Evolutionary conservation across 37 sponge, comb jelly and placozoan genomes (phyloP).

Genomic region (Eunapius fragilis): DNA sequence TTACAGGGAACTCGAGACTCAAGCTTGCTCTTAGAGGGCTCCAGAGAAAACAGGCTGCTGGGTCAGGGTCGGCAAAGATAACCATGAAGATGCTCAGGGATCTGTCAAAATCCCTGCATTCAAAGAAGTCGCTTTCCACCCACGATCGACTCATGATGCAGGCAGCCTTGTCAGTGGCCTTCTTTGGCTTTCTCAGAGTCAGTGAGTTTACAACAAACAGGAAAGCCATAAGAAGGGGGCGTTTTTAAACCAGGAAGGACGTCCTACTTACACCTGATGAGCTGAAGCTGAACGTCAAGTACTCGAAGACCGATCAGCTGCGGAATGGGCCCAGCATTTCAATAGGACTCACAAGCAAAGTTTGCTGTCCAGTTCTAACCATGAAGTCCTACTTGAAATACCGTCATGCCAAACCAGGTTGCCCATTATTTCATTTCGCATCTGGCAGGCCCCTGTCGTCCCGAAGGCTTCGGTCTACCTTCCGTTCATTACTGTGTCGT

Average conservation of each 20-base stretch:
- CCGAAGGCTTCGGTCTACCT: background rate
- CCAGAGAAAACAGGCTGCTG: conserved; percentile 2
- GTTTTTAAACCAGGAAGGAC: background rate
- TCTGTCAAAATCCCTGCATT: background rate
- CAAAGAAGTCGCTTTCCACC: background rate
- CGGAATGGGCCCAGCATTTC: conserved; percentile 5
- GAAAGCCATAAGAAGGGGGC: background rate
- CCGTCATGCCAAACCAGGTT: background rate
- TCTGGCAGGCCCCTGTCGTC: conserved; percentile 5
- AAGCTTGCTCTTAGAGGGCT: conserved; percentile 20
- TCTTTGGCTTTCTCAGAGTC: conserved; percentile 33
- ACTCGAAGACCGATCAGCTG: conserved; percentile 39
- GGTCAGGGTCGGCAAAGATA: background rate
- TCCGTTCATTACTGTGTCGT: background rate
- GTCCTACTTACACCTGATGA: conserved; percentile 3
- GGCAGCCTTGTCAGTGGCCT: conserved; percentile 30
- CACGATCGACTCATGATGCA: conserved; percentile 20
- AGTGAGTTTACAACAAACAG: conserved; percentile 28
- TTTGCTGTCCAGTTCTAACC: conserved; percentile 7
- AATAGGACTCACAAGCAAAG: background rate
- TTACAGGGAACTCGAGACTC: conserved; percentile 9
- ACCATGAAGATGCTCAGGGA: conserved; percentile 2
- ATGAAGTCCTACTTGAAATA: conserved; percentile 9
- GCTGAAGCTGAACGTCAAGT: background rate
- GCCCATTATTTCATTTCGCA: conserved; percentile 14